Conservation (phyloP, 2,113 vertebrate species). For the Nothobranchius kuhntae region DNA sequence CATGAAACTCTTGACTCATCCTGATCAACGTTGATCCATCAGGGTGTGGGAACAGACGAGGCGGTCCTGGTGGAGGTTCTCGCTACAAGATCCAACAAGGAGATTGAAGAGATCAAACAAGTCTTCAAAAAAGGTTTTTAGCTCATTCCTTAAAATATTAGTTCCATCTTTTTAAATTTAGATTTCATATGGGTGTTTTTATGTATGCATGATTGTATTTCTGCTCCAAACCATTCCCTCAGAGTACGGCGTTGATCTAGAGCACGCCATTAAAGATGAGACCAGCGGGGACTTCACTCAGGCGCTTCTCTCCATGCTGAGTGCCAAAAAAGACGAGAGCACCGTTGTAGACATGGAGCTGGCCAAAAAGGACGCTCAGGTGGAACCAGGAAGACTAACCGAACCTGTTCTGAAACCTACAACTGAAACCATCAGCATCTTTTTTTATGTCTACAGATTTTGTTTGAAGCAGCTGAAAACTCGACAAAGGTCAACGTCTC, state of each 20-base stretch:
- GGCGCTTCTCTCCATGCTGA: constrained; percentile 81
- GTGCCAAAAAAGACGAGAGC: constrained; percentile 77
- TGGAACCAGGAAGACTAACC: constrained; percentile 45
- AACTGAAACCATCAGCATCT: no score
- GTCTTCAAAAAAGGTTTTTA: constrained; percentile 84
- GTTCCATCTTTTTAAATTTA: not conserved
- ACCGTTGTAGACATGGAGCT: constrained; percentile 72
- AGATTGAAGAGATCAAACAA: constrained; percentile 80
- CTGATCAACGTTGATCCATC: not conserved
- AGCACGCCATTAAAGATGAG: constrained; percentile 83
- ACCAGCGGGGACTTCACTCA: constrained; percentile 84
- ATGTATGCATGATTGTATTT: not conserved
- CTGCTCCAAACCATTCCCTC: constrained; percentile 1
- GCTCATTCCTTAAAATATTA: not conserved
- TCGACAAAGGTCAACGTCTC: constrained; percentile 76
- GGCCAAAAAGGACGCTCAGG: constrained; percentile 83
- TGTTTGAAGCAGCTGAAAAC: constrained; percentile 88
- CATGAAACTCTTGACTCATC: no score
- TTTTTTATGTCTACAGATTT: constrained; percentile 62
- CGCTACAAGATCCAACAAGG: constrained; percentile 83
- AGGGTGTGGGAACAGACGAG: constrained; percentile 90
- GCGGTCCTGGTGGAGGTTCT: constrained; percentile 87
- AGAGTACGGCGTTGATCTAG: constrained; percentile 84
- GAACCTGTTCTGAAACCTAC: no score
- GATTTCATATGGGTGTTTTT: not conserved